These are phyloP conservation scores for Heliconius congener DNA, from an alignment of 1,140 invertebrate species.

Conservation along the genomic window DNA sequence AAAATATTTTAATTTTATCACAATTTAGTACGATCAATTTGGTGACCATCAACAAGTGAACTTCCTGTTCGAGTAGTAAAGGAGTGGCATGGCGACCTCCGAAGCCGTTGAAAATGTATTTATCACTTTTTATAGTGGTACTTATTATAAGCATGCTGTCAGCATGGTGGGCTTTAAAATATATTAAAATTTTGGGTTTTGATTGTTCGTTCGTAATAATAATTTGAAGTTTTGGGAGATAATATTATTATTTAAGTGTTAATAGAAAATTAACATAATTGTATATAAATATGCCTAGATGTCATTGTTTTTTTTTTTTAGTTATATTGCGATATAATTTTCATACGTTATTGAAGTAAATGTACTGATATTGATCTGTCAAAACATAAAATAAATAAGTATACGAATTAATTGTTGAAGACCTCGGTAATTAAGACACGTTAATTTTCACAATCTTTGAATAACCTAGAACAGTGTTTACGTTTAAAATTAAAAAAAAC, in stretches of 20 bases:
- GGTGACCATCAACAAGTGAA: neutral
- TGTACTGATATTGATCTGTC: neutral
- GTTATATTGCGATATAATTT: neutral
- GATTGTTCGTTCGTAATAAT: neutral
- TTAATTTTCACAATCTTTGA: slow-evolving; percentile 19
- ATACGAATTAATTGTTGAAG: neutral
- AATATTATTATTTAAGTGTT: no score
- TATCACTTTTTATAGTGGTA: slow-evolving; percentile 1
- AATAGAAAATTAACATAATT: no score
- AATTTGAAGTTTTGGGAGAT: neutral
- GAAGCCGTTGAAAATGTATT: neutral
- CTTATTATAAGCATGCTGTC: neutral
- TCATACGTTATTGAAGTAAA: neutral
- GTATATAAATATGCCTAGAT: no score
- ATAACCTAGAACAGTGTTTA: slow-evolving; percentile 24
- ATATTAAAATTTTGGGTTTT: neutral
- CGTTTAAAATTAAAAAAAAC: slow-evolving; percentile 12
- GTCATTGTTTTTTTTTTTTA: neutral
- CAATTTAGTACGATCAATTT: neutral
- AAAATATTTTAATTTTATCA: slow-evolving; percentile 7
- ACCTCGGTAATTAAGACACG: slow-evolving; percentile 18
- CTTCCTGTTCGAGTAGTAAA: neutral
- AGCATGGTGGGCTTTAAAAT: neutral
- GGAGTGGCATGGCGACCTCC: neutral
- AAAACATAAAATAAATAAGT: neutral